phyloP scores from a whole-genome alignment of 2,888 invertebrate species.

The Pediacus dermestoides region DNA sequence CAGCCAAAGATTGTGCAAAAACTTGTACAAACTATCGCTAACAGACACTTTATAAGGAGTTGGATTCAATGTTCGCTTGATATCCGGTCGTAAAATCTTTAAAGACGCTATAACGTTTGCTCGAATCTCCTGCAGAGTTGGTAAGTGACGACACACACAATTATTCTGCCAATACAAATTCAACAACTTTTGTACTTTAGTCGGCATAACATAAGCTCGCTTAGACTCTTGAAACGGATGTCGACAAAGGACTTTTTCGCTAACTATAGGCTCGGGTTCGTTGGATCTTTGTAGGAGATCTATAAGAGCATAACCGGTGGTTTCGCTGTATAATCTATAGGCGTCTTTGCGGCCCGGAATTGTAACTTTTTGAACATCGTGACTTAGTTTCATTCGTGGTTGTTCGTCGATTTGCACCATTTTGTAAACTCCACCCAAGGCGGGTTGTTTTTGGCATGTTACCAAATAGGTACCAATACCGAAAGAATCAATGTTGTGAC shows the following conservation, averaged over 20 bases:
- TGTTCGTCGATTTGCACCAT: constrained; percentile 88
- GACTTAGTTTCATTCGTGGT: constrained; percentile 92
- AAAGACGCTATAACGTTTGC: constrained; percentile 77
- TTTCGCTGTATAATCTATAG: constrained; percentile 64
- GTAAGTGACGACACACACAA: constrained; percentile 61
- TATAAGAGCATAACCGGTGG: constrained; percentile 78
- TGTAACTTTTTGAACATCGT: constrained; percentile 95
- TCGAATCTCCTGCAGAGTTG: constrained; percentile 72
- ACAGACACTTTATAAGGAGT: constrained; percentile 98
- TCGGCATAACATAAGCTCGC: constrained; percentile 90
- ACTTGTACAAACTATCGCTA: constrained; percentile 87
- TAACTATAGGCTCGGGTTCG: constrained; percentile 72
- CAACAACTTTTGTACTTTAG: constrained; percentile 79
- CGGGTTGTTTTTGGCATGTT: constrained; percentile 97
- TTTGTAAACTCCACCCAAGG: constrained; percentile 96
- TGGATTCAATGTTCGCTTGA: constrained; percentile 94
- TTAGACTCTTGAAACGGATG: constrained; percentile 98
- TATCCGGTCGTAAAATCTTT: constrained; percentile 80
- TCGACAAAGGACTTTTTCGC: constrained; percentile 83
- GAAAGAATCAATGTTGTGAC: constrained; percentile 87
- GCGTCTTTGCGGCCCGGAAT: constrained; percentile 93
- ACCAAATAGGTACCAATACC: constrained; percentile 84
- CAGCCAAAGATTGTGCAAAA: constrained; percentile 94
- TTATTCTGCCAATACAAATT: constrained; percentile 86
- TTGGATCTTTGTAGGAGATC: constrained; percentile 81